These are phyloP conservation scores for Platorchestia sp. DNA, from an alignment of 1,140 invertebrate genomes.

Conservation along the genomic window DNA sequence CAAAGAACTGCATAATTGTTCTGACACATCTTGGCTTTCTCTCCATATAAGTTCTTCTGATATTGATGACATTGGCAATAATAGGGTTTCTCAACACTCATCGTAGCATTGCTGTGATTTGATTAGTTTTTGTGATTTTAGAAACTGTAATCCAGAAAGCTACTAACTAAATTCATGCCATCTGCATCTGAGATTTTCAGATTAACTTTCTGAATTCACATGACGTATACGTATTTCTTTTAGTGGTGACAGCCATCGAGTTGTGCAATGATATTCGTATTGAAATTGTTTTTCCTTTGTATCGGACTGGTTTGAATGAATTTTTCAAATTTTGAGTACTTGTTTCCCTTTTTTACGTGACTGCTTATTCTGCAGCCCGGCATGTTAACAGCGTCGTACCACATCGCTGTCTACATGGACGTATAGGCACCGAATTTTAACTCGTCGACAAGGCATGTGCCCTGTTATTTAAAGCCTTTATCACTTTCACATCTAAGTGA, in stretches of 20 bases:
- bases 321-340: too few species aligned
- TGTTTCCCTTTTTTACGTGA: too few species aligned
- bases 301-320: neutral
- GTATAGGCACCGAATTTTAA: too few species aligned
- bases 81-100: neutral
- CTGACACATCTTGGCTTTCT: neutral
- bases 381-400: too few species aligned
- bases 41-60: too few species aligned
- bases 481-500: too few species aligned
- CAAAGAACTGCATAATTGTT: neutral
- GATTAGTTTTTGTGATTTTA: neutral
- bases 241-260: neutral
- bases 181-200: neutral
- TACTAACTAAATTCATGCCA: neutral
- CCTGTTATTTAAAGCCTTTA: too few species aligned
- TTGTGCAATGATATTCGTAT: neutral
- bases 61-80: neutral
- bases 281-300: neutral
- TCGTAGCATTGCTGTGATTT: neutral
- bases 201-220: neutral
- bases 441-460: too few species aligned
- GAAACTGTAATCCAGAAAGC: neutral
- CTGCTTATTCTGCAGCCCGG: too few species aligned
- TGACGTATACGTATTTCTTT: neutral
- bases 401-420: too few species aligned